Base-by-base conservation (phyloP, 2,113 vertebrate species). In the Fulica atra region DNA sequence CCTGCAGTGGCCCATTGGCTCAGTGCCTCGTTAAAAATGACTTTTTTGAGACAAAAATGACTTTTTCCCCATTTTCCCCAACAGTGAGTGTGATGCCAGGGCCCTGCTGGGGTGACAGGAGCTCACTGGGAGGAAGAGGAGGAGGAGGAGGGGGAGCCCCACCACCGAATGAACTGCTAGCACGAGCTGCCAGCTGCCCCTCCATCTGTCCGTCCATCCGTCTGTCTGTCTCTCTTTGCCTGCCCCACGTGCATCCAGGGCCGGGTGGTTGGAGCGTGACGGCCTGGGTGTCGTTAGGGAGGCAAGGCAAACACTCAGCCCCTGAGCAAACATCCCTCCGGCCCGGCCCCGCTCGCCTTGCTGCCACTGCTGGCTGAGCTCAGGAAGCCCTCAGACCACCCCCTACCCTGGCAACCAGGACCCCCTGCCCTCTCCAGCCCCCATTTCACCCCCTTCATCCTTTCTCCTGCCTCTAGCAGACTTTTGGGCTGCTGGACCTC, bases 91-190 rank as follows among this genome's bases (percentile, higher is more conserved):
- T 3, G 23, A 29, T 9, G 36, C 21, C 0, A 6, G n/a, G 11
- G 24, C 16, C 36, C 33, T 1, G 4, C n/a, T 0, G 6, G 74
- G 28, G 26, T 13, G 38, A 10, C 9, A 48, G 54, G 4, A 20
- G 16, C 13, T 20, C 2, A 3, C 19, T 9, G 36, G 9, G 59
- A 87, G 48, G 65, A 51, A 50, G 46, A n/a, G 15, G 46, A 36
- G 15, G 56, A 36, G 15, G 56, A 46, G 38, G 50, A 66, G 42
- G 57, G 40, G 19, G 56, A 7, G n/a, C 14, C 12, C 20, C 9
- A 0, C 65, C n/a, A 7, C 46, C 2, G 0, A 24, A 11, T 0
- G 11, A 69, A 53, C 61, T 3, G 48, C 20, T 36, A 5, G 0
- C 16, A 11, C 0, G 11, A 69, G 61, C 61, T 3, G 40, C 26